These are phyloP conservation scores for Nothocercus nigrocapillus DNA, from an alignment of 2,113 vertebrate species.

Conservation along the genomic window DNA sequence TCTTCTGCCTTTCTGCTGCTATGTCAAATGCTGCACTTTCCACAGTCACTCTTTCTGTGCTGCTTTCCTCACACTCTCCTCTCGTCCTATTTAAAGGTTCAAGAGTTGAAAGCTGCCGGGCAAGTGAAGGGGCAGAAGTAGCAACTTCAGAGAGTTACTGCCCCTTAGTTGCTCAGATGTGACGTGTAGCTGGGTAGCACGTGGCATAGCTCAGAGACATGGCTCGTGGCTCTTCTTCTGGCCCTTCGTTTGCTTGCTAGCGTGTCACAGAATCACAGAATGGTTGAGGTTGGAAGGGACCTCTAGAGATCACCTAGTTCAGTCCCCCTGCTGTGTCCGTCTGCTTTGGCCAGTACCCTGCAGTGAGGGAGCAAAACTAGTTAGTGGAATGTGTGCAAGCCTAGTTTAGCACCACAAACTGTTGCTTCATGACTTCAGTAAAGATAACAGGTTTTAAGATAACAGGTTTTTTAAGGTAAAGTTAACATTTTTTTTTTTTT, in stretches of 20 bases:
- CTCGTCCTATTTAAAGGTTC: background rate
- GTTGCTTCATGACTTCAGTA: background rate
- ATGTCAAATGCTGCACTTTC: background rate
- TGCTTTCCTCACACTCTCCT: background rate
- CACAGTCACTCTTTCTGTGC: background rate
- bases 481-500: background rate
- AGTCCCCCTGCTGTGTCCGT: background rate
- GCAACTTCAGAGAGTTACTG: background rate
- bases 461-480: no score
- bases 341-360: background rate
- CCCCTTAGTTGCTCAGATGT: accelerated
- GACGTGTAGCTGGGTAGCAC: background rate
- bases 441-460: background rate
- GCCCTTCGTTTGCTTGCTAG: background rate
- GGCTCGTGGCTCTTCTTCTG: background rate
- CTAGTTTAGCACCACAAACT: background rate
- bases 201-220: background rate
- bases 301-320: no score
- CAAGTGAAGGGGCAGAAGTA: background rate
- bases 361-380: background rate
- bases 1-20: background rate
- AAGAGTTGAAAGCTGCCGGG: background rate
- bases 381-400: background rate
- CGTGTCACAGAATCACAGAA: background rate
- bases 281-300: no score